These are phyloP conservation scores for Anisognathus igniventris DNA, from an alignment of 2,797 vertebrate species.

Conservation along the genomic window DNA sequence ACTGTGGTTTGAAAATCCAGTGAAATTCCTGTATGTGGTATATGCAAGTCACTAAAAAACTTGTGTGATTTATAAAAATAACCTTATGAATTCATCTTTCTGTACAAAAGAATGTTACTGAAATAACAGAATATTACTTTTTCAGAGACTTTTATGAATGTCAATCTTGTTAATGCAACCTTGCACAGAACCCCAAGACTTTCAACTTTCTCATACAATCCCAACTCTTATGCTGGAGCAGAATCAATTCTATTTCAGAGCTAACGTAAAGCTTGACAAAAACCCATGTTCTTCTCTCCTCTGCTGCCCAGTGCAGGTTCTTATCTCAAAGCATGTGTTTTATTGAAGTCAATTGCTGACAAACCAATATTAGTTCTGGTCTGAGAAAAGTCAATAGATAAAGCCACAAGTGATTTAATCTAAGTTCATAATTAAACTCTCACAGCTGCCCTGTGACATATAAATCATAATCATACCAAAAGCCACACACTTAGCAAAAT, in stretches of 20 bases:
- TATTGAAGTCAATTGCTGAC: neutral
- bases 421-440: neutral
- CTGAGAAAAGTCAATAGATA: neutral
- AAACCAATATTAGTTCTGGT: neutral
- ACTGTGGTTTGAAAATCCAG: constrained; percentile 78
- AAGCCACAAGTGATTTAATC: neutral
- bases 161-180: neutral
- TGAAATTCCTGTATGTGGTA: constrained; percentile 73
- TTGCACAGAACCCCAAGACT: neutral
- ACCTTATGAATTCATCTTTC: constrained; percentile 44
- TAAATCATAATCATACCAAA: neutral
- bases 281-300: neutral
- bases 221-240: neutral
- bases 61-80: constrained; percentile 60
- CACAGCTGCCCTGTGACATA: neutral
- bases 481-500: neutral
- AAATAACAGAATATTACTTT: neutral
- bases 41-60: constrained; percentile 69
- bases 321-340: neutral
- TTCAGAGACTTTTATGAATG: neutral
- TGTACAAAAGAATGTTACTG: neutral
- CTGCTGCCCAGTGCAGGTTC: neutral
- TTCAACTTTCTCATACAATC: neutral
- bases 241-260: neutral
- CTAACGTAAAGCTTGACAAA: neutral